Base-by-base conservation (phyloP, 2,797 vertebrate genomes). In the Pterois miles region DNA sequence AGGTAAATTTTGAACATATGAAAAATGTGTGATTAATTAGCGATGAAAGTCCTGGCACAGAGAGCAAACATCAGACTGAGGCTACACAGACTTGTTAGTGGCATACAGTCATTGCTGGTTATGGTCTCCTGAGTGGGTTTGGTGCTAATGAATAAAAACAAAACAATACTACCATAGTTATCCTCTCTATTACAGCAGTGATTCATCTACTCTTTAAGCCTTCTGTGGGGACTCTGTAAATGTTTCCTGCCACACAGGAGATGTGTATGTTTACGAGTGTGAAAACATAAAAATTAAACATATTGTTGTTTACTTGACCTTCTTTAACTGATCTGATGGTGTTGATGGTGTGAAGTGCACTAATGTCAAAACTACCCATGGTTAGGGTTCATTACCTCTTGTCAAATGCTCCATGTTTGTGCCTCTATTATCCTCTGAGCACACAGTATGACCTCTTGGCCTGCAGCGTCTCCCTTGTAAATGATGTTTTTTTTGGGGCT, bases 51-150 rank as follows among this genome's bases (percentile, higher is more conserved):
- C n/a, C n/a, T n/a, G n/a, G n/a, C n/a, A n/a, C n/a, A n/a, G n/a
- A n/a, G n/a, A n/a, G n/a, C n/a, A n/a, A n/a, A n/a, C n/a, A n/a
- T n/a, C n/a, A n/a, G n/a, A n/a, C n/a, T n/a, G n/a, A n/a, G n/a
- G n/a, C n/a, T n/a, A n/a, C n/a, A 20, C 46, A 48, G 46, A n/a
- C 46, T 59, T 63, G 25, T 65, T 38, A 69, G 12, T 38, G 59
- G 60, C 40, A 48, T 57, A 56, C 74, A 84, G 70, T 60, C 8
- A 76, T 20, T 62, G 23, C 60, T 76, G 14, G 31, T 62, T 77
- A 50, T 25, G 10, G 31, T 66, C 29, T 64, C 52, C 66, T 78
- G 56, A 3, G 72, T 52, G 27, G n/a, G 66, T 75, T 75, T 60
- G 1, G n/a, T 9, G 8, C 67, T 58, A 6, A 71, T 34, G 50